Percentiles rank a stretch among this genome's conserved stretches.
Conservation (phyloP, 1,140 invertebrate species). For the Penaeus chinensis region DNA sequence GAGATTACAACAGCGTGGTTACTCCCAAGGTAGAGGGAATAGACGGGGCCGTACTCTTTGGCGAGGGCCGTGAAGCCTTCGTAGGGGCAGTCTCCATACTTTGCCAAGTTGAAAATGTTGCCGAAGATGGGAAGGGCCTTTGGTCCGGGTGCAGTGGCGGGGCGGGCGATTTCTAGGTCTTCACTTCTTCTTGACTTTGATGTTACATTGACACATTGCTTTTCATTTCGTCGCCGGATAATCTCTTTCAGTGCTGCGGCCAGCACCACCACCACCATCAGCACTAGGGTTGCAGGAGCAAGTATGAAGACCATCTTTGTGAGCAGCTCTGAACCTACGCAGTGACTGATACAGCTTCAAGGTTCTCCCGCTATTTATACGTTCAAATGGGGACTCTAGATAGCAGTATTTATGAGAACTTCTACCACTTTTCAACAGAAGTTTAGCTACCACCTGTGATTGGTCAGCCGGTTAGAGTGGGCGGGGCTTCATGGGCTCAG, state of each 20-base stretch:
- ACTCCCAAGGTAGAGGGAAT: constrained; percentile 78
- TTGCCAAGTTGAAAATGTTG: constrained; percentile 77
- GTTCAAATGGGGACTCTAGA: not conserved
- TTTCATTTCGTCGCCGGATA: constrained; percentile 38
- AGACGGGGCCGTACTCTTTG: constrained; percentile 81
- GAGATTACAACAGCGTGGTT: constrained; percentile 82
- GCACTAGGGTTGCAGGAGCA: constrained; percentile 36
- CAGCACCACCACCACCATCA: constrained; percentile 42
- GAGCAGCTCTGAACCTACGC: constrained; percentile 44
- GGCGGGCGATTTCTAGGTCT: constrained; percentile 52
- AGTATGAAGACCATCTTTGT: constrained; percentile 52
- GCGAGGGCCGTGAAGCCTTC: constrained; percentile 78
- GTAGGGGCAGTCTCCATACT: constrained; percentile 76
- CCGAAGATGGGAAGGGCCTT: constrained; percentile 77
- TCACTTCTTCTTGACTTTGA: constrained; percentile 35
- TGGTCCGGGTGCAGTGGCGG: constrained; percentile 69
- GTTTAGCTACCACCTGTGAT: not conserved
- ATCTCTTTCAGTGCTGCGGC: constrained; percentile 41
- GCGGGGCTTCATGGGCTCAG: constrained; percentile 12
- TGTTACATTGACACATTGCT: constrained; percentile 27
- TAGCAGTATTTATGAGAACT: not conserved
- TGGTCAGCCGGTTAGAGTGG: constrained; percentile 8
- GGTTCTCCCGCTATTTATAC: constrained; percentile 49
- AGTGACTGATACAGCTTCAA: constrained; percentile 43
- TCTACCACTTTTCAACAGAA: not conserved